Percentiles rank a stretch among this genome's conserved stretches.
Conservation (phyloP, 2,888 invertebrate species). For the Deladenus siricidicola region DNA sequence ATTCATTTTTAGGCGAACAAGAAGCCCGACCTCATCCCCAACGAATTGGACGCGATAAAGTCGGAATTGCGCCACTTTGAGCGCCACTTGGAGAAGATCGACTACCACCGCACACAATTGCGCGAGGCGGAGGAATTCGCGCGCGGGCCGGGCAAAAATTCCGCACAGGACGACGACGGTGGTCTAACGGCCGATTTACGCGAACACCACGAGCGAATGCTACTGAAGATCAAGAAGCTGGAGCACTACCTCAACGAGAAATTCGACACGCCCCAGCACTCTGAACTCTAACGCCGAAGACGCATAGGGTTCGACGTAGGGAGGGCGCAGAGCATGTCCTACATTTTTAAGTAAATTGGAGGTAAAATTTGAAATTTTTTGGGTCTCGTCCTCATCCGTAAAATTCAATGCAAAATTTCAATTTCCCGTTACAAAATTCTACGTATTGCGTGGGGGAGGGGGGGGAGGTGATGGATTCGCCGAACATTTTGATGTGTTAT, state of each 20-base stretch:
- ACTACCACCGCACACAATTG: constrained; percentile 32
- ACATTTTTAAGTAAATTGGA: too few relatives aligned
- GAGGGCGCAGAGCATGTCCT: too few relatives aligned
- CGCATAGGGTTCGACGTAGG: too few relatives aligned
- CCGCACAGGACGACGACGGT: neutral
- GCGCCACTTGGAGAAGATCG: constrained; percentile 35
- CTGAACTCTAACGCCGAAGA: neutral
- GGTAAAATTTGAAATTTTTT: too few relatives aligned
- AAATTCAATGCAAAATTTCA: too few relatives aligned
- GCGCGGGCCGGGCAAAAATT: neutral
- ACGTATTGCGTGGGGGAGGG: too few relatives aligned
- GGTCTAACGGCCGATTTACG: constrained; percentile 32
- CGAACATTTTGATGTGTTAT: too few relatives aligned
- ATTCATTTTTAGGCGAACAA: constrained; percentile 11
- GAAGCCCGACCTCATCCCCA: constrained; percentile 13
- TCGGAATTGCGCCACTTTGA: constrained; percentile 42
- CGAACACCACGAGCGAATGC: constrained; percentile 34
- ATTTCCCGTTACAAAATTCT: too few relatives aligned
- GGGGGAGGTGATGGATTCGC: too few relatives aligned
- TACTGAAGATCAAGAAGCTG: constrained; percentile 38
- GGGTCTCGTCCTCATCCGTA: too few relatives aligned
- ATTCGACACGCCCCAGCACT: constrained; percentile 16
- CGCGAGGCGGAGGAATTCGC: constrained; percentile 8
- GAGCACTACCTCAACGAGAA: constrained; percentile 41
- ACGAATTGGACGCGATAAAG: constrained; percentile 23